A percentile compares a stretch with the other conserved stretches of the same genome.
These are phyloP conservation scores for Alligator sinensis DNA, from an alignment of 2,113 vertebrate species.

Conservation along the genomic window DNA sequence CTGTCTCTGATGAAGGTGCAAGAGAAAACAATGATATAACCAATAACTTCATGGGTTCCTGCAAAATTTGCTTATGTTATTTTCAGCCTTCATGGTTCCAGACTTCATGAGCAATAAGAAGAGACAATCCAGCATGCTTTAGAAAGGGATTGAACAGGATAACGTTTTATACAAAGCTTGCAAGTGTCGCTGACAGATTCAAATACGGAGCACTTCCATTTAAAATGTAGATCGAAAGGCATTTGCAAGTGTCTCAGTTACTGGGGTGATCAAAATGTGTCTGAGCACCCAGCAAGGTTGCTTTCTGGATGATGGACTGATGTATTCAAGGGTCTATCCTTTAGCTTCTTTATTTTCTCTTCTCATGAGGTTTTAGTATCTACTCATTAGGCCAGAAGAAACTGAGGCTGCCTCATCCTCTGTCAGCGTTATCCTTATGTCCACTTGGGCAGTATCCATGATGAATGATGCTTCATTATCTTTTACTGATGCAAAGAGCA, in stretches of 20 bases:
- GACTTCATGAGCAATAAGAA: background rate
- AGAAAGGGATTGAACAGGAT: background rate
- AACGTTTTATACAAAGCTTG: background rate
- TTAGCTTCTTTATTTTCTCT: slow-evolving; percentile 46
- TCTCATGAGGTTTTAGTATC: background rate
- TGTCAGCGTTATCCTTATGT: background rate
- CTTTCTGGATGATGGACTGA: background rate
- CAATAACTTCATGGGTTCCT: background rate
- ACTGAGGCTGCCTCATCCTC: background rate
- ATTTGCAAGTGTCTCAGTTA: background rate
- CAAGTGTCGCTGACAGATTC: background rate
- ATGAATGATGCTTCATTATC: rapidly evolving
- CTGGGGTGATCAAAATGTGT: background rate
- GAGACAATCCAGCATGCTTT: background rate
- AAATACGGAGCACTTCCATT: background rate
- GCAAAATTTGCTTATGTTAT: background rate
- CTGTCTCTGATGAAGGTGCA: no score
- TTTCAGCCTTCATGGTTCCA: background rate
- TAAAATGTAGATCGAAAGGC: background rate
- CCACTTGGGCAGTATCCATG: background rate
- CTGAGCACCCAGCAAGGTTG: background rate
- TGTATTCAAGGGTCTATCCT: slow-evolving; percentile 25
- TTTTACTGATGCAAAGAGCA: background rate
- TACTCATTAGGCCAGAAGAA: background rate
- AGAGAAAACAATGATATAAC: background rate